Percentiles rank a stretch among this genome's conserved stretches.
These are phyloP conservation scores for Meloidogyne floridensis DNA, from an alignment of 1,140 invertebrate species.

Conservation along the genomic window DNA sequence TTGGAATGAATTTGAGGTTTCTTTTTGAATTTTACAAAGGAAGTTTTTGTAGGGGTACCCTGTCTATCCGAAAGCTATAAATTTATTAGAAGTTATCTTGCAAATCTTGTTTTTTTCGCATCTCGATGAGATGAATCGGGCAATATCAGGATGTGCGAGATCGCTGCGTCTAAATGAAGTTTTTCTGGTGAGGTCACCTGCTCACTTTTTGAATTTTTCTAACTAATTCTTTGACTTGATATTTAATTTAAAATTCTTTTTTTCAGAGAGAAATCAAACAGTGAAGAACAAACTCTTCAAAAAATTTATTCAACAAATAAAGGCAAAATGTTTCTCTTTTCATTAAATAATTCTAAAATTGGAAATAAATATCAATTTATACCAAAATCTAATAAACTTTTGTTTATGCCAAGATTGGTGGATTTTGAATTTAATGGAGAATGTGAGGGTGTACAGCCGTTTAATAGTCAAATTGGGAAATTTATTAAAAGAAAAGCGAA, in stretches of 20 bases:
- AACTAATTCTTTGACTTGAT: not conserved
- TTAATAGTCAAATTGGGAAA: slow-evolving; percentile 68
- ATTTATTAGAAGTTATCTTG: too few species aligned
- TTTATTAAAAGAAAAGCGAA: slow-evolving; percentile 28
- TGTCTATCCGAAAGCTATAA: too few species aligned
- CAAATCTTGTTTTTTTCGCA: too few species aligned
- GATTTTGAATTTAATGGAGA: slow-evolving; percentile 71
- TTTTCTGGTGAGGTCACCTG: too few species aligned
- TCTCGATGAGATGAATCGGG: too few species aligned
- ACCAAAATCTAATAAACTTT: slow-evolving; percentile 69
- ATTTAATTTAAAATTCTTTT: not conserved
- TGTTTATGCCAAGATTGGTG: slow-evolving; percentile 75
- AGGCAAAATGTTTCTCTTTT: slow-evolving; percentile 68
- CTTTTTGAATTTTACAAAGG: too few species aligned
- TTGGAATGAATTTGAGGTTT: slow-evolving; percentile 8
- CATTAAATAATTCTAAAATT: slow-evolving; percentile 17
- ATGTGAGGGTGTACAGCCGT: slow-evolving; percentile 66
- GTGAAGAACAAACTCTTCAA: not conserved
- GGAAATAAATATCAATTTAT: slow-evolving; percentile 68
- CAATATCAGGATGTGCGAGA: too few species aligned
- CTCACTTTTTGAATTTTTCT: too few species aligned
- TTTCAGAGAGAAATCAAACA: not conserved
- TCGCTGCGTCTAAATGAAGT: too few species aligned
- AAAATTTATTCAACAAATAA: not conserved
- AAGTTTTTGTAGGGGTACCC: too few species aligned